These are phyloP conservation scores for Bufo gargarizans DNA, from an alignment of 2,113 vertebrate genomes.

Conservation along the genomic window DNA sequence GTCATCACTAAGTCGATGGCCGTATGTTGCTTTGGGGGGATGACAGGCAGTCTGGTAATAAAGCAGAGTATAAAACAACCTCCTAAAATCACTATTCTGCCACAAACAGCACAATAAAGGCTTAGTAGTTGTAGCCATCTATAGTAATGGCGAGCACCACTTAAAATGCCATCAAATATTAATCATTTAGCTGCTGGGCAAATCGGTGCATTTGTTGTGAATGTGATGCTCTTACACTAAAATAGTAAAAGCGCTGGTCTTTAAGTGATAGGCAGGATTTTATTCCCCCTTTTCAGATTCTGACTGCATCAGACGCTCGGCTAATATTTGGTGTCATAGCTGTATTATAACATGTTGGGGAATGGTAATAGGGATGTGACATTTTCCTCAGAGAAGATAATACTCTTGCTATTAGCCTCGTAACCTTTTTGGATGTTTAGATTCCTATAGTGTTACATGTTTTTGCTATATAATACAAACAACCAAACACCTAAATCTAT, in stretches of 20 bases:
- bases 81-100: slow-evolving; percentile 14
- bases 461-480: background rate
- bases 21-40: background rate
- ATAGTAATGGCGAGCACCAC: slow-evolving; percentile 54
- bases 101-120: slow-evolving; percentile 28
- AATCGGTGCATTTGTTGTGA: slow-evolving; percentile 58
- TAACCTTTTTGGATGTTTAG: background rate
- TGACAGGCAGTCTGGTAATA: background rate
- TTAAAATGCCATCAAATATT: slow-evolving; percentile 58
- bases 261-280: slow-evolving; percentile 26
- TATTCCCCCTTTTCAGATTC: background rate
- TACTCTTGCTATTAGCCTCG: background rate
- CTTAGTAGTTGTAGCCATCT: slow-evolving; percentile 44
- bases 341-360: background rate
- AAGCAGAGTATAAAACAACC: background rate
- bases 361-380: background rate
- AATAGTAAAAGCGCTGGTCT: slow-evolving; percentile 29
- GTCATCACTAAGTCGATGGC: slow-evolving; percentile 14
- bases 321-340: background rate
- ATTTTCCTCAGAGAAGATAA: background rate
- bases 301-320: background rate
- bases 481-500: background rate
- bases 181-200: slow-evolving; percentile 56
- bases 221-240: slow-evolving; percentile 49
- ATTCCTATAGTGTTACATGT: background rate